Percentiles rank a stretch among this genome's conserved stretches.
Conservation (phyloP, 2,888 invertebrate genomes). For the Heliconius charithonia region DNA sequence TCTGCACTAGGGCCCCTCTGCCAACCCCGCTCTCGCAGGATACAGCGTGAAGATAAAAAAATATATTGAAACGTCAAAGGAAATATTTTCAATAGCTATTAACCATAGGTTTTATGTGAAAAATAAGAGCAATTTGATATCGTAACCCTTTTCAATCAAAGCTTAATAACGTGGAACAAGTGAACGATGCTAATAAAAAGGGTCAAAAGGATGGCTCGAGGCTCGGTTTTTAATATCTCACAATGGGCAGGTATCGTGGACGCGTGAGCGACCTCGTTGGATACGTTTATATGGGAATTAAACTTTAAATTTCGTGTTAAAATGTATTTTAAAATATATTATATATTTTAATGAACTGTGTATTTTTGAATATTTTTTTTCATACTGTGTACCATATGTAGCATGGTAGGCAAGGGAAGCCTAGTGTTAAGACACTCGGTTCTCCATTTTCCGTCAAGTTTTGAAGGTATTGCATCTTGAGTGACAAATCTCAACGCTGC, state of each 20-base stretch:
- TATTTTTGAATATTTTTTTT: not conserved
- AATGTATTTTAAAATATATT: not conserved
- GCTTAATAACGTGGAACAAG: constrained; percentile 42
- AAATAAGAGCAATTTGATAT: constrained; percentile 36
- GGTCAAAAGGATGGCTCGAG: constrained; percentile 73
- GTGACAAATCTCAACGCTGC: no score
- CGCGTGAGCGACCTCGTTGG: constrained; percentile 20
- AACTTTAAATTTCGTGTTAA: not conserved
- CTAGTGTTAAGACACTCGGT: no score
- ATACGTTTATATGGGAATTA: constrained; percentile 28
- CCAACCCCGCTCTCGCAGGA: no score
- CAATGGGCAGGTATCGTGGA: constrained; percentile 47
- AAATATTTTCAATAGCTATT: constrained; percentile 20
- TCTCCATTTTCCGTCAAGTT: no score
- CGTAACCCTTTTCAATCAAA: constrained; percentile 40
- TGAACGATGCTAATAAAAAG: constrained; percentile 57
- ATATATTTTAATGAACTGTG: not conserved
- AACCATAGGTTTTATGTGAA: constrained; percentile 35
- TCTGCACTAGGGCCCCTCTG: no score
- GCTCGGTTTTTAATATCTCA: constrained; percentile 79
- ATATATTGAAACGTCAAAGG: constrained; percentile 24
- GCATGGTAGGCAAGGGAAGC: no score
- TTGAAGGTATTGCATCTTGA: no score
- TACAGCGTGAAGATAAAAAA: no score
- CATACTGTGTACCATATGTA: no score